Conservation (phyloP, 2,797 vertebrate species). For the Phoebastria nigripes region DNA sequence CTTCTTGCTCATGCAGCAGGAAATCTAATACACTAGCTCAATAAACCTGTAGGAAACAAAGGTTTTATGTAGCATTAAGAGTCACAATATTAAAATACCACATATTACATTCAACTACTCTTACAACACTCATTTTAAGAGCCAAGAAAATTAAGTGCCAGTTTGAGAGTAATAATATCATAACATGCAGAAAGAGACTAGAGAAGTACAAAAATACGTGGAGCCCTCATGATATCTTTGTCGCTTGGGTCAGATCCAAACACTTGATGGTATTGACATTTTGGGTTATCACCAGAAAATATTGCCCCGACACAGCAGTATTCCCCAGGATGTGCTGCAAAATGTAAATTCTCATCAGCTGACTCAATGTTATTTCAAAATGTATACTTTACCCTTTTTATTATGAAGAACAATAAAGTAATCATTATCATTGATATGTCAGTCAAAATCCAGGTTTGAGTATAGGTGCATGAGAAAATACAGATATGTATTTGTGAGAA, state of each 20-base stretch:
- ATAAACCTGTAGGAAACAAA: slow-evolving; percentile 92
- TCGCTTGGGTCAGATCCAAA: not conserved
- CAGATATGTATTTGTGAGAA: not conserved
- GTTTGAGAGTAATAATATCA: slow-evolving; percentile 65
- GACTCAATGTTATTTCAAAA: not conserved
- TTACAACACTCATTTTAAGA: slow-evolving; percentile 75
- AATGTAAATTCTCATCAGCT: not conserved
- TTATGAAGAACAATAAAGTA: not conserved
- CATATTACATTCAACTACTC: slow-evolving; percentile 74
- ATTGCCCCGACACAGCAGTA: not conserved
- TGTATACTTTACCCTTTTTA: not conserved
- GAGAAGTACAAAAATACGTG: not conserved
- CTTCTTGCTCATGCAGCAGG: slow-evolving; percentile 97
- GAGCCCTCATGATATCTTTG: not conserved
- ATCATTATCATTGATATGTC: not conserved
- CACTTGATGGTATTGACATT: not conserved
- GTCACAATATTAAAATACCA: slow-evolving; percentile 78
- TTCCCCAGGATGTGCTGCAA: not conserved
- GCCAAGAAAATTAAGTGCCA: slow-evolving; percentile 68
- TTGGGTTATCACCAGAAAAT: slow-evolving; percentile 7
- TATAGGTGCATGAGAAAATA: not conserved
- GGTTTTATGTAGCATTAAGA: slow-evolving; percentile 84
- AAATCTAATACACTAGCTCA: slow-evolving; percentile 93
- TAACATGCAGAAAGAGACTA: slow-evolving; percentile 3
- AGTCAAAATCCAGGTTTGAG: not conserved